Evolutionary conservation across 2,797 vertebrate species (phyloP).

Genomic region (Lateolabrax maculatus): DNA sequence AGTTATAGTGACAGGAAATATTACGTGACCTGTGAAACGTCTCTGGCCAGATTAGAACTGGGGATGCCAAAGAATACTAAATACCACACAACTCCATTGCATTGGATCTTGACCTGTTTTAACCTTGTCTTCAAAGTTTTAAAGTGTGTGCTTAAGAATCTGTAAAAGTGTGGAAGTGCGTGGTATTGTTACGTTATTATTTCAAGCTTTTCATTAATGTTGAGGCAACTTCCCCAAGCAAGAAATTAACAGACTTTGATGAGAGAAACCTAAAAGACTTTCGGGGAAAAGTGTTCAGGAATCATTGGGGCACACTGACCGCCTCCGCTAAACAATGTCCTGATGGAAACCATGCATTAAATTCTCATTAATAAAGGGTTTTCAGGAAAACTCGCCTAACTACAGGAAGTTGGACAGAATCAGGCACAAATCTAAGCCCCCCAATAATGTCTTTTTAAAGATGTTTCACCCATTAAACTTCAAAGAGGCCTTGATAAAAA

Average conservation of each 20-base stretch:
- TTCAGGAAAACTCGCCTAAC: not conserved
- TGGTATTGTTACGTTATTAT: not conserved
- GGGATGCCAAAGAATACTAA: not conserved
- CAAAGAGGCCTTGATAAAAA: constrained; percentile 47
- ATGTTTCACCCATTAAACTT: constrained; percentile 51
- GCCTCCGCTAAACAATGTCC: constrained; percentile 7
- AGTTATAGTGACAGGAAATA: not conserved
- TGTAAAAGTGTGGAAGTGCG: not conserved
- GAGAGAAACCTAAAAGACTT: not conserved
- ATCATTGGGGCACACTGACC: not conserved
- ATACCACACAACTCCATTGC: not conserved
- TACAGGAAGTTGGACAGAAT: not conserved
- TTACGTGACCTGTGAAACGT: not conserved
- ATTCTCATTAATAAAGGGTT: constrained; percentile 14
- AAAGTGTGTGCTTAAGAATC: constrained; percentile 4
- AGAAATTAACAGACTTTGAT: constrained; percentile 11
- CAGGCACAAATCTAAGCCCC: constrained; percentile 8
- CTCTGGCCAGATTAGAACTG: not conserved
- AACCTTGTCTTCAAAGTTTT: constrained; percentile 14
- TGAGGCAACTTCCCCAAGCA: not conserved
- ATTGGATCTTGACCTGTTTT: constrained; percentile 3
- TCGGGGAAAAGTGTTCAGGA: constrained; percentile 2
- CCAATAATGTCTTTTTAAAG: constrained; percentile 29
- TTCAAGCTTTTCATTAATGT: constrained; percentile 32
- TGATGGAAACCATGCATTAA: constrained; percentile 19